These are phyloP conservation scores for Drosophila kepulauana DNA, from an alignment of 1,140 invertebrate species.

Conservation along the genomic window DNA sequence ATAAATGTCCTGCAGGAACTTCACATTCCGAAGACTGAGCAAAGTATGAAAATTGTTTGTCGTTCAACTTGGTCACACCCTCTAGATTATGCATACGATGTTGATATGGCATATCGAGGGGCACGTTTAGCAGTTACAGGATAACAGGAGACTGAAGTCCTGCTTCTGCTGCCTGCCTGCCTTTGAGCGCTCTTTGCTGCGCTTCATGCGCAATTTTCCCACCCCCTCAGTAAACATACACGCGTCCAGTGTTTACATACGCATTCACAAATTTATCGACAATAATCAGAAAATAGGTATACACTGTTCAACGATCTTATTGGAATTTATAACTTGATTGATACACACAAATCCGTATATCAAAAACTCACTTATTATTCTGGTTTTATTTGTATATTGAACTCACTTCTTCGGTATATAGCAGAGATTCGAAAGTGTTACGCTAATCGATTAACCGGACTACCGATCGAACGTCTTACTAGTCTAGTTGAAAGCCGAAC, in stretches of 20 bases:
- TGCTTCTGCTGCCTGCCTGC: neutral
- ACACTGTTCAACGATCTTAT: slow-evolving; percentile 24
- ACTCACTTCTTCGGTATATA: no score
- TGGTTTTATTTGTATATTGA: no score
- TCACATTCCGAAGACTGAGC: slow-evolving; percentile 84
- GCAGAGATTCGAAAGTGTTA: no score
- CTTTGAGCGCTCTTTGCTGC: slow-evolving; percentile 7
- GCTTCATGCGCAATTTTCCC: slow-evolving; percentile 41
- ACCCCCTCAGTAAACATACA: slow-evolving; percentile 28
- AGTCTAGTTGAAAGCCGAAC: no score
- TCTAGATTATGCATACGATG: slow-evolving; percentile 71
- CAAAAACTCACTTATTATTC: no score
- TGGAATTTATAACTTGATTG: neutral
- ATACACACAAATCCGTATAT: no score
- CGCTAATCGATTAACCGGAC: no score
- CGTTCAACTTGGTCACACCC: slow-evolving; percentile 84
- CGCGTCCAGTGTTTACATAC: slow-evolving; percentile 28
- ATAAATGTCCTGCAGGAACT: slow-evolving; percentile 74
- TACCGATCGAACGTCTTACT: no score
- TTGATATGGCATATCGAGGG: slow-evolving; percentile 48
- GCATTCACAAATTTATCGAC: neutral
- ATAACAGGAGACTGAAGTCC: slow-evolving; percentile 60
- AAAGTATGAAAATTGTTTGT: slow-evolving; percentile 84
- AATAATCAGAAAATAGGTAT: slow-evolving; percentile 6
- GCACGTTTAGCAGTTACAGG: slow-evolving; percentile 59